These are phyloP conservation scores for Corvus cornix DNA, from an alignment of 2,113 vertebrate species.

Conservation along the genomic window DNA sequence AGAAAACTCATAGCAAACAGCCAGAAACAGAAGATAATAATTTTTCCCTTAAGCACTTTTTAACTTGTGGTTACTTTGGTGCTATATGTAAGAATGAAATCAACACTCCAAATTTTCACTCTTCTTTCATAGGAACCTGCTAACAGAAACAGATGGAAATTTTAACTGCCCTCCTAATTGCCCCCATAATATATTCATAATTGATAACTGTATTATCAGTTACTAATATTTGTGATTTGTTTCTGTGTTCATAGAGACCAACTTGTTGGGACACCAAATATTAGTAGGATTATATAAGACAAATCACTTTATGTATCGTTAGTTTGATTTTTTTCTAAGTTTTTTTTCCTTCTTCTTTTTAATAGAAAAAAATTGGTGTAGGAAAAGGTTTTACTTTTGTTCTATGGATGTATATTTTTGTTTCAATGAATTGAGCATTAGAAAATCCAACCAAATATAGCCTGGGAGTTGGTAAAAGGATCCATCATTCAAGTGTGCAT, in stretches of 20 bases:
- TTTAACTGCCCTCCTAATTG: not conserved
- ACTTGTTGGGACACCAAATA: not conserved
- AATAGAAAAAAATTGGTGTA: not conserved
- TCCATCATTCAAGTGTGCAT: not conserved
- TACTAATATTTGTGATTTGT: not conserved
- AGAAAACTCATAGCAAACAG: not conserved
- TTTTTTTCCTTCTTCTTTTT: not conserved
- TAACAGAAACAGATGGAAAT: not conserved
- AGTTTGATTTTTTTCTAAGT: not conserved
- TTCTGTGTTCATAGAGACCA: not conserved
- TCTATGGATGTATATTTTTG: not conserved
- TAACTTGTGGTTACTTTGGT: not conserved
- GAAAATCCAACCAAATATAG: not conserved
- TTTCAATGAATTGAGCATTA: not conserved
- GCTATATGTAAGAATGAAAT: not conserved
- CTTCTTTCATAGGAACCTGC: not conserved
- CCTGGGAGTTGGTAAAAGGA: not conserved
- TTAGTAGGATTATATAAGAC: not conserved
- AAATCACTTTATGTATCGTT: accelerated
- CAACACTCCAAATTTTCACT: not conserved
- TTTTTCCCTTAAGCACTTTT: not conserved
- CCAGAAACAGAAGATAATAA: not conserved
- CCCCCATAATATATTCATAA: not conserved
- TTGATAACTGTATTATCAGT: not conserved
- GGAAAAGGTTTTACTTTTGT: not conserved